phyloP scores from a whole-genome alignment of 2,797 vertebrate species.

The Setipinna tenuifilis region DNA sequence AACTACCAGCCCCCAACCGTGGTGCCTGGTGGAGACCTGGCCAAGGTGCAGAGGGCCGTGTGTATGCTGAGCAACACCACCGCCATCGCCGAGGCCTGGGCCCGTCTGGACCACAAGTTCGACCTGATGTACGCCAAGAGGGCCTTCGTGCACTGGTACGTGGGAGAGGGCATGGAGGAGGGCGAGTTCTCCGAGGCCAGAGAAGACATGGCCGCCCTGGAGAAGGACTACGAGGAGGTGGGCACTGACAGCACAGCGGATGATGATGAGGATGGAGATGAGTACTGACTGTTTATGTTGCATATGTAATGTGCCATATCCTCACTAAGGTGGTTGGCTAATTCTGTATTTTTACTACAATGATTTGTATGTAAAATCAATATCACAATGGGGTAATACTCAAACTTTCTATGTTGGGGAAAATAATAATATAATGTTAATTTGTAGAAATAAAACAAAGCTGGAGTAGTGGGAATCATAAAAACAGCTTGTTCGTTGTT shows the following conservation, averaged over 20 bases:
- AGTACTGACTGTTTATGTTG: constrained; percentile 57
- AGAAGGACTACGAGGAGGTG: constrained; percentile 68
- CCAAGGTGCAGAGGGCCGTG: constrained; percentile 73
- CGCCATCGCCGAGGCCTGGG: constrained; percentile 78
- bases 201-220: constrained; percentile 83
- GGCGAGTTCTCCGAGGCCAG: constrained; percentile 84
- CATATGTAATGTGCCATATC: too few relatives aligned
- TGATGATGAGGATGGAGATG: constrained; percentile 71
- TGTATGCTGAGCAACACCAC: constrained; percentile 77
- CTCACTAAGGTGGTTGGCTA: too few relatives aligned
- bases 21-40: constrained; percentile 75
- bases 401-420: neutral
- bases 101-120: constrained; percentile 90
- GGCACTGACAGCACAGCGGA: constrained; percentile 67
- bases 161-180: constrained; percentile 85
- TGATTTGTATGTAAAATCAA: neutral
- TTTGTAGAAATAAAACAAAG: neutral
- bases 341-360: too few relatives aligned
- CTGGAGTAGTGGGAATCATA: neutral
- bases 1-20: constrained; percentile 78
- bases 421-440: neutral
- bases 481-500: neutral
- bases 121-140: constrained; percentile 93
- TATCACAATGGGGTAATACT: neutral
- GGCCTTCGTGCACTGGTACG: constrained; percentile 83